These are phyloP conservation scores for Thalassarche chlororhynchos DNA, from an alignment of 2,113 vertebrate genomes.

Conservation along the genomic window DNA sequence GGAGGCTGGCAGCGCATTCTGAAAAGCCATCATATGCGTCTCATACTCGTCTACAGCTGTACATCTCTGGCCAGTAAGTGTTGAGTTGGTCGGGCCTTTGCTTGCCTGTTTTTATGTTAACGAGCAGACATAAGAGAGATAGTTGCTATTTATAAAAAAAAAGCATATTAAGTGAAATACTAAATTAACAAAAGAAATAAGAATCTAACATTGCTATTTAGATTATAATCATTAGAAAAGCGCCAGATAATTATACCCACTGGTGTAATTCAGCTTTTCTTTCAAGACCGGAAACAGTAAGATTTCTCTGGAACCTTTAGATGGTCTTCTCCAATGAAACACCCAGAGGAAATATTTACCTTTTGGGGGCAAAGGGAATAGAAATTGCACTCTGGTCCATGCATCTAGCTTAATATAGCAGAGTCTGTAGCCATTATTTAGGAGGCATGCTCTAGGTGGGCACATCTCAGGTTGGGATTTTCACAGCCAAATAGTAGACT, in stretches of 20 bases:
- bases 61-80: neutral
- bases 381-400: neutral
- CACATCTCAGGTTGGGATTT: neutral
- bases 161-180: neutral
- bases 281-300: neutral
- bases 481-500: neutral
- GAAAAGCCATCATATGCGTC: neutral
- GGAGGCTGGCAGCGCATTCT: neutral
- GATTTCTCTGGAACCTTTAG: neutral
- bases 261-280: neutral
- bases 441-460: neutral
- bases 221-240: neutral
- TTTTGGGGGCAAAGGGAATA: neutral
- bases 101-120: neutral
- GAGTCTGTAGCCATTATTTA: neutral
- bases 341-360: neutral
- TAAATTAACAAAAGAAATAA: neutral
- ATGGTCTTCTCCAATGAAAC: neutral
- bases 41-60: neutral
- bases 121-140: neutral
- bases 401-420: neutral
- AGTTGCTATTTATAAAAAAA: neutral
- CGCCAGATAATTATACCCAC: neutral
- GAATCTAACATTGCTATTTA: neutral
- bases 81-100: rapidly evolving